A percentile compares a stretch with the other conserved stretches of the same genome.
Evolutionary conservation across 2,797 vertebrate species (phyloP).

Genomic region (Ceyx erithaca): DNA sequence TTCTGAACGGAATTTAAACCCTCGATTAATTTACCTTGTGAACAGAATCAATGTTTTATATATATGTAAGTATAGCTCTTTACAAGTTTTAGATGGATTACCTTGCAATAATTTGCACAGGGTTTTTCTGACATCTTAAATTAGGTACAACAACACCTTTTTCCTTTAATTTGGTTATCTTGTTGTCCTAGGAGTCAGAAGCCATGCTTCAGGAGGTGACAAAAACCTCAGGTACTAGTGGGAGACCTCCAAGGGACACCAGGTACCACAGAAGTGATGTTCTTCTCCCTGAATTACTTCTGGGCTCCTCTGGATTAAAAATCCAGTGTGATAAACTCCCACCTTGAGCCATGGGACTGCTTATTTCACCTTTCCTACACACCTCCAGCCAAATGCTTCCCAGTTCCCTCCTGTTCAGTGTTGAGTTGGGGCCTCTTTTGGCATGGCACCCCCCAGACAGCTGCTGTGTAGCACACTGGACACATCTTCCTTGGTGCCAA

Average conservation of each 20-base stretch:
- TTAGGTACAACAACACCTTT: background rate
- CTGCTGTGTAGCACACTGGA: background rate
- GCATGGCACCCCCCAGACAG: background rate
- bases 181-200: background rate
- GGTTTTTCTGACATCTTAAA: background rate
- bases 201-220: background rate
- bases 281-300: background rate
- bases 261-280: background rate
- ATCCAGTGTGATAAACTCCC: background rate
- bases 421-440: background rate
- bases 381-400: background rate
- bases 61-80: background rate
- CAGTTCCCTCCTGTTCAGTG: background rate
- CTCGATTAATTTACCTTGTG: constrained; percentile 45
- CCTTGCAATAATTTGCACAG: background rate
- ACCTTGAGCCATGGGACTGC: background rate
- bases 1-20: constrained; percentile 68
- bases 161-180: background rate
- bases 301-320: background rate
- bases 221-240: background rate
- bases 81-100: background rate
- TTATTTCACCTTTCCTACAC: background rate
- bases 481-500: background rate
- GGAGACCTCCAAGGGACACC: background rate
- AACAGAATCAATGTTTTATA: constrained; percentile 18